These are phyloP conservation scores for Steinernema hermaphroditum DNA, from an alignment of 2,888 invertebrate species.

Conservation along the genomic window DNA sequence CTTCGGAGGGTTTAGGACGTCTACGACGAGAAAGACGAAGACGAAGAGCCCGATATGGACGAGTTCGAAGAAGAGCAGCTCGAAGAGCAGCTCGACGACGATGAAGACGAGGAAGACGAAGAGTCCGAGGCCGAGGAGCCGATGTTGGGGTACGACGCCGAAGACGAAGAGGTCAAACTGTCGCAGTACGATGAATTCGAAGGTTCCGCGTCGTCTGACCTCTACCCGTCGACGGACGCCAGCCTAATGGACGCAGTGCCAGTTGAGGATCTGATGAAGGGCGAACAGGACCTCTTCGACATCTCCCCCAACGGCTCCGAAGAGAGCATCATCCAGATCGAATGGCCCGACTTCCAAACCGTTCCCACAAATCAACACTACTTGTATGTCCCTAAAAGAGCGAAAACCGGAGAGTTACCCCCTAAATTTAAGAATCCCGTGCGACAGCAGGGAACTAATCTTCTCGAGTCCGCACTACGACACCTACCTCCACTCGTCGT, in stretches of 20 bases:
- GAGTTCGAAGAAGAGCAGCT: conserved; percentile 20
- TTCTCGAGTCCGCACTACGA: not conserved
- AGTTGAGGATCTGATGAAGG: conserved; percentile 3
- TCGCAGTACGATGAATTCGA: not conserved
- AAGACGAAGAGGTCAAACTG: not conserved
- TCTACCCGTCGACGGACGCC: not conserved
- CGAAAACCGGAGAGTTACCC: not conserved
- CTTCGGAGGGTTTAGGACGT: conserved; percentile 27
- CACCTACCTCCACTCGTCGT: conserved; percentile 13
- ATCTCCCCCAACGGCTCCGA: not conserved
- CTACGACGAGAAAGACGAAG: conserved; percentile 32
- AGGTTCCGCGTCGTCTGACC: not conserved
- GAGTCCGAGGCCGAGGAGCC: conserved; percentile 20
- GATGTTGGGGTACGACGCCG: not conserved
- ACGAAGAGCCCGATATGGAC: conserved; percentile 1
- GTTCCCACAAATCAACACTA: conserved; percentile 5
- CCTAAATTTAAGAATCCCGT: not conserved
- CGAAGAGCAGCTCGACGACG: conserved; percentile 30
- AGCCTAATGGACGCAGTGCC: conserved; percentile 22
- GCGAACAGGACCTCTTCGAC: not conserved
- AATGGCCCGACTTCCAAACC: conserved; percentile 22
- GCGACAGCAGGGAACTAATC: not conserved
- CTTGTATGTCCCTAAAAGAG: not conserved
- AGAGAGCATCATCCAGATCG: conserved; percentile 3
- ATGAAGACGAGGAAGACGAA: conserved; percentile 22